Percentiles rank a stretch among this genome's conserved stretches.
phyloP scores from a whole-genome alignment of 2,888 invertebrate genomes.

The Melolontha melolontha region DNA sequence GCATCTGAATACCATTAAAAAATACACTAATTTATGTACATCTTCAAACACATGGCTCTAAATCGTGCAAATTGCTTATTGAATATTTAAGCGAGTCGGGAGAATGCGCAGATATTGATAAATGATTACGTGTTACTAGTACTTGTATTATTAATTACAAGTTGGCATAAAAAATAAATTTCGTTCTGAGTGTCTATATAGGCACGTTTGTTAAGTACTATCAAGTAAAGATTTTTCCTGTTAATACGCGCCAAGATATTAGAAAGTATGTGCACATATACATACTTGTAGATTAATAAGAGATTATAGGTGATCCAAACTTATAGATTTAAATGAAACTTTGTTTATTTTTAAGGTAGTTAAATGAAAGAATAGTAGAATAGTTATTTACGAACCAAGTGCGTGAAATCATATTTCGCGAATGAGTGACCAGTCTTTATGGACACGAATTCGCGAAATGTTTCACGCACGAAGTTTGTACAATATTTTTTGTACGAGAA shows the following conservation, averaged over 20 bases:
- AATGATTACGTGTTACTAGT: conserved; percentile 40
- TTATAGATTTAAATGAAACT: conserved; percentile 19
- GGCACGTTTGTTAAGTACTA: neutral
- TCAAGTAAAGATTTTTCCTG: conserved; percentile 22
- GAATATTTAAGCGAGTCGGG: conserved; percentile 12
- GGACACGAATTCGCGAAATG: too few species aligned
- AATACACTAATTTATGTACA: conserved; percentile 12
- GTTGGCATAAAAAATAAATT: conserved; percentile 16
- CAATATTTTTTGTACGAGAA: too few species aligned
- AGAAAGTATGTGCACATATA: conserved; percentile 9
- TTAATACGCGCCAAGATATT: conserved; percentile 7
- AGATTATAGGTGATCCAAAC: too few species aligned
- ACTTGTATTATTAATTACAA: conserved; percentile 40
- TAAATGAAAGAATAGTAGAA: too few species aligned
- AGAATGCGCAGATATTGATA: conserved; percentile 35
- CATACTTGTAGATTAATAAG: too few species aligned
- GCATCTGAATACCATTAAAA: conserved; percentile 3
- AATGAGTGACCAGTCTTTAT: too few species aligned
- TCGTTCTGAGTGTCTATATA: conserved; percentile 11
- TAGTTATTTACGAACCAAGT: too few species aligned
- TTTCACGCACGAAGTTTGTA: too few species aligned
- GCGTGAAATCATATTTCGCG: too few species aligned
- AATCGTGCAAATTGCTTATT: conserved; percentile 33
- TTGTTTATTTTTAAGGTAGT: neutral
- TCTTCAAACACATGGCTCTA: conserved; percentile 12